Conservation (phyloP, 2,113 vertebrate species). For the Chlorodrepanis virens region DNA sequence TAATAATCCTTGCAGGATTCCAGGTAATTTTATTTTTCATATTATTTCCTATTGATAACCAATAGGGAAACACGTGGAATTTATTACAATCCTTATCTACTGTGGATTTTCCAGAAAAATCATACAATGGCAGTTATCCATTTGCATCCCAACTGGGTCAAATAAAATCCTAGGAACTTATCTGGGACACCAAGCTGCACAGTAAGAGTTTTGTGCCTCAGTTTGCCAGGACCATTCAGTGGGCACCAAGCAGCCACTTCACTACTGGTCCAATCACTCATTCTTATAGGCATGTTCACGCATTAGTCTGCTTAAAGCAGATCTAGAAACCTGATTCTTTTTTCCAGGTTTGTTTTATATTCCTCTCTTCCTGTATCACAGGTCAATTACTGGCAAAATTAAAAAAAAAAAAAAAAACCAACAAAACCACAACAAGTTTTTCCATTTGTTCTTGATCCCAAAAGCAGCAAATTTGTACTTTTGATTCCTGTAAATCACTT, state of each 20-base stretch:
- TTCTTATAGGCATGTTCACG: neutral
- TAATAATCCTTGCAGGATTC: neutral
- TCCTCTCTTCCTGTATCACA: neutral
- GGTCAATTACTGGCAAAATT: neutral
- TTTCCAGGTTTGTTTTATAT: neutral
- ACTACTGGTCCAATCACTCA: neutral
- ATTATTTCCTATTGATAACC: neutral
- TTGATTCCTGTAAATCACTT: neutral
- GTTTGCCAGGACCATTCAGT: neutral
- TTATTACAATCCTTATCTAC: neutral
- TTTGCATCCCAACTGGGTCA: neutral
- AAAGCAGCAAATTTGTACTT: neutral
- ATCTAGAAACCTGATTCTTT: neutral
- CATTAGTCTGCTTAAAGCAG: neutral
- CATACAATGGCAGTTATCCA: neutral
- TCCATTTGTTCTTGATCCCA: neutral
- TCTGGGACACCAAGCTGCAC: neutral
- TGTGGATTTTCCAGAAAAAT: neutral
- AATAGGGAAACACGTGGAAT: neutral
- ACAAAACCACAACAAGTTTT: neutral
- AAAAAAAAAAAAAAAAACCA: neutral
- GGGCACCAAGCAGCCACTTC: neutral
- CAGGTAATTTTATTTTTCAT: neutral
- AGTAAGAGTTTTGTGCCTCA: neutral
- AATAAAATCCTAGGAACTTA: neutral